A percentile compares a stretch with the other conserved stretches of the same genome.
These are phyloP conservation scores for Agrochola lychnidis DNA, from an alignment of 2,888 invertebrate species.

Conservation along the genomic window DNA sequence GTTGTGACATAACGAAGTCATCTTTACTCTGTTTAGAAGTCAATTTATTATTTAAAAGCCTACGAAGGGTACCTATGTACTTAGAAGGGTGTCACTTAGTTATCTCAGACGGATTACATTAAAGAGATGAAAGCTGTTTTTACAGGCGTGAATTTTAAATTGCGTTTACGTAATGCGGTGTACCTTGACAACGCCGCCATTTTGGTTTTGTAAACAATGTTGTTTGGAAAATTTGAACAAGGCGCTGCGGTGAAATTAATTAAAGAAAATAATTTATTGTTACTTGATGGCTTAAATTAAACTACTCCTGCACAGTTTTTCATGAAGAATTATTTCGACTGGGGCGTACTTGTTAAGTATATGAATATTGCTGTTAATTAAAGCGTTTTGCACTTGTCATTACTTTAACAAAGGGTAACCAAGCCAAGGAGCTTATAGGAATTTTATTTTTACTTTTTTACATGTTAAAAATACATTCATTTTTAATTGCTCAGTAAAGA, in stretches of 20 bases:
- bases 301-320: conserved; percentile 5
- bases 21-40: conserved; percentile 59
- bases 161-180: conserved; percentile 74
- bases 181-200: conserved; percentile 59
- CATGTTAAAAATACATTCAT: neutral
- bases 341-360: neutral
- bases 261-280: conserved; percentile 51
- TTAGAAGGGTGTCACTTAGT: conserved; percentile 76
- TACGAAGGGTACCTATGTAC: conserved; percentile 60
- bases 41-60: conserved; percentile 68
- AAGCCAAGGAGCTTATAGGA: neutral
- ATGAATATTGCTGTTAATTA: neutral
- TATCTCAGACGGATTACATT: conserved; percentile 79
- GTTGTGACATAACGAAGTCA: conserved; percentile 48
- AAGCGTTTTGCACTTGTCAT: conserved; percentile 11
- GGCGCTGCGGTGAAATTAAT: conserved; percentile 40
- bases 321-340: neutral
- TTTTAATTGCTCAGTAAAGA: conserved; percentile 26
- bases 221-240: conserved; percentile 41
- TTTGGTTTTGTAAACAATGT: conserved; percentile 61
- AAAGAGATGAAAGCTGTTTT: conserved; percentile 85
- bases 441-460: neutral
- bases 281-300: conserved; percentile 13
- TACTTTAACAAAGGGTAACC: conserved; percentile 6
- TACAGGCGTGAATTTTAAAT: conserved; percentile 86